Base-by-base conservation (phyloP, 1,140 invertebrate species). In the Drosophila mayri region DNA sequence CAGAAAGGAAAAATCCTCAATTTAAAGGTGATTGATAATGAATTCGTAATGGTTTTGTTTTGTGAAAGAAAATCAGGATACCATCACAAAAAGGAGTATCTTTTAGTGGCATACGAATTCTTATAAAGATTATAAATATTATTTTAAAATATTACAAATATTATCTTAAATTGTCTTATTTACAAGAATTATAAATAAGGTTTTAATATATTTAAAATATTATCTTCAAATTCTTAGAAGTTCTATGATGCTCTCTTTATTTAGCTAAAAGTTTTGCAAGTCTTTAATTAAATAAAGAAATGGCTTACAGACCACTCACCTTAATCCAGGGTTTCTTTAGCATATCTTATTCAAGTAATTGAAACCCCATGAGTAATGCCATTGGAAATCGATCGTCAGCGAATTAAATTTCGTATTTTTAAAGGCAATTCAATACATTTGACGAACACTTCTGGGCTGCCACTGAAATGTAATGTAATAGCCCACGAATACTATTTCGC, bases 281-380 rank as follows among this genome's bases (percentile, higher is more conserved):
- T n/a, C 38, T 38, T 40, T 9, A 40, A n/a, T 40, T 18, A 41
- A 41, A 41, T 25, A 8, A 9, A 43, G n/a, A 18, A 18, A 18
- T 18, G 3, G 4, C n/a, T 18, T 16, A 11, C 28, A 2, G 14
- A 7, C 49, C n/a, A 8, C n/a, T 49, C 16, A n/a, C 25, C 9
- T 30, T 12, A 14, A 49, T 30, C 28, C 18, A n/a, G 35, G 20
- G n/a, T 6, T 58, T 64, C 10, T 41, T 35, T 1, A 20, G 7
- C 14, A 5, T 62, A 54, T 25, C 28, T 11, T 54, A 25, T 57
- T 37, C 4, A 28, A 8, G 47, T 25, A 62, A 62, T 16, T 55
- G n/a, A 62, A 38, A 16, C 57, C 43, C 44, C 60, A 79, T 66
- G 84, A 87, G 76, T 88, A 87, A 87, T 88, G 76, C 35, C 55